phyloP scores from a whole-genome alignment of 2,888 invertebrate species.

The Tetanocera ferruginea region DNA sequence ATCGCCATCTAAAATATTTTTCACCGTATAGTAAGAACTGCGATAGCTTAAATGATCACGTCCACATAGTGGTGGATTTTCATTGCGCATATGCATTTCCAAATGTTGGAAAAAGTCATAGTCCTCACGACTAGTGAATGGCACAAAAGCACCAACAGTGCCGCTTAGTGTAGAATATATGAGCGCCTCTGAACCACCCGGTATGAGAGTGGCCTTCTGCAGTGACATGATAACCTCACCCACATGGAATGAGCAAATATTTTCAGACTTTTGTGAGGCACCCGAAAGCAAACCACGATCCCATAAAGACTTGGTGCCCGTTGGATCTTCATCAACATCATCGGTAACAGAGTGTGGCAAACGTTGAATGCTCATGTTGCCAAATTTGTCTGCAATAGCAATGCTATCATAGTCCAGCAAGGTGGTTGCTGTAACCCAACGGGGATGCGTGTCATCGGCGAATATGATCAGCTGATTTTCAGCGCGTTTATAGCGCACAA shows the following conservation, averaged over 20 bases:
- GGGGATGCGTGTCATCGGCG: conserved; percentile 97
- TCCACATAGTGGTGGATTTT: conserved; percentile 96
- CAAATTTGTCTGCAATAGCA: conserved; percentile 97
- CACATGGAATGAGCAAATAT: conserved; percentile 92
- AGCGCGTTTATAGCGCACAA: conserved; percentile 91
- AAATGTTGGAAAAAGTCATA: conserved; percentile 99
- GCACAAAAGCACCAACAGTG: conserved; percentile 91
- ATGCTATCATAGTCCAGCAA: conserved; percentile 97
- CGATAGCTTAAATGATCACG: conserved; percentile 97
- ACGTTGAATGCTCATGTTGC: conserved; percentile 92
- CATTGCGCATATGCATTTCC: conserved; percentile 99
- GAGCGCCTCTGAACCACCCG: conserved; percentile 96
- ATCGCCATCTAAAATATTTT: conserved; percentile 99
- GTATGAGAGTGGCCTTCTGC: conserved; percentile 95
- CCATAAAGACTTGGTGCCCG: conserved; percentile 98
- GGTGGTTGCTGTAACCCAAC: conserved; percentile 94
- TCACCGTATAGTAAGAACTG: conserved; percentile 93
- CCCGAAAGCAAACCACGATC: conserved; percentile 93
- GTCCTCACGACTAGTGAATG: conserved; percentile 96
- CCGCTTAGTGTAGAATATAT: conserved; percentile 97
- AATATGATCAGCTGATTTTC: conserved; percentile 99
- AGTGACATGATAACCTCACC: conserved; percentile 97
- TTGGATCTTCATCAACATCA: conserved; percentile 99
- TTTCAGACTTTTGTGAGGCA: conserved; percentile 97
- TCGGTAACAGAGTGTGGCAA: conserved; percentile 93